Evolutionary conservation across 2,888 invertebrate genomes (phyloP), one percentile per base, ranked within the genome.

Genomic region (Drosophila trichaetosa): DNA sequence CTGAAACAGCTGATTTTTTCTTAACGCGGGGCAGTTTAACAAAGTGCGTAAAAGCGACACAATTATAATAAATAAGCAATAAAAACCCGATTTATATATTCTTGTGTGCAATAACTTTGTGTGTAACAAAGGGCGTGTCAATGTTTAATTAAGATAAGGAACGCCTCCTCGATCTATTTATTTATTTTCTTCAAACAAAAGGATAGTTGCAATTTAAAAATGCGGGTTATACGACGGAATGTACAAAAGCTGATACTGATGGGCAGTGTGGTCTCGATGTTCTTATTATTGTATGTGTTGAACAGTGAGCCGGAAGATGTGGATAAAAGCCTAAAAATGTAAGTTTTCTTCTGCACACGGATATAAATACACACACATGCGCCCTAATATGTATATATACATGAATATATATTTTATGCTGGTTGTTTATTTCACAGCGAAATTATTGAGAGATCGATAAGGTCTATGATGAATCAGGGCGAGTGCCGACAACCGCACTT

Each of bases 401-500:
- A 46, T 49, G 16, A 5, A 34, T 54, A 59, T 18, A 33, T 24
- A 33, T 66, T 58, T 40, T 62, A 38, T n/a, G 34, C 38, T 46
- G 16, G 21, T 59, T 49, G 11, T 27, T 36, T 54, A 36, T 27
- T 13, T 66, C 18, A 4, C 73, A 94, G 94, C 36, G 84, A 92
- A 78, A 91, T 93, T 73, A 94, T 94, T 58, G 93, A 94, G 73
- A 91, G 93, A 62, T 90, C 93, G 7, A 94, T 94, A 72, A 92
- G 93, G 67, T 93, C 93, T 2, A 80, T 90, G 61, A 91, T 93
- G 63, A 94, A 94, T 87, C 92, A 92, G 64, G 92, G 92, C 54
- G 94, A 94, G 33, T 96, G 96, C 80, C 95, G 94, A 77, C 94
- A 95, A 82, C 96, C 96, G 0, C 92, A 94, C 58, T 92, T 97